phyloP scores from a whole-genome alignment of 2,797 vertebrate species.

The Spinus pinus region DNA sequence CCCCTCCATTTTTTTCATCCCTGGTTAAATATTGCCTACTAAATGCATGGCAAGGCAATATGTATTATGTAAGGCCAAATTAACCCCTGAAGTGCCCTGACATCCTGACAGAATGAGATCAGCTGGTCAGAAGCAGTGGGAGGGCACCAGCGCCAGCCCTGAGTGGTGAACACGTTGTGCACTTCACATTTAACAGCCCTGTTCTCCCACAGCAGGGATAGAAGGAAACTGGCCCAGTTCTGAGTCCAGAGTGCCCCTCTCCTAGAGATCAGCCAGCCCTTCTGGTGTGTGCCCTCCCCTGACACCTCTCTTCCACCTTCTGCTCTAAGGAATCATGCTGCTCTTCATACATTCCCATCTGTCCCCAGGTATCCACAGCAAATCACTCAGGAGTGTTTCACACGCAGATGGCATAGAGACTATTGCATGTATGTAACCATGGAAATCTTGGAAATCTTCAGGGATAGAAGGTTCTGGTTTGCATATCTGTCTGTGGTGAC shows the following conservation, averaged over 20 bases:
- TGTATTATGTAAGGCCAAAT: not conserved
- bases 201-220: not conserved
- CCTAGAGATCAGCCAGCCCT: not conserved
- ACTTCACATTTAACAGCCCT: not conserved
- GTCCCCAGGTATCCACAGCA: not conserved
- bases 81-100: not conserved
- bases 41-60: not conserved
- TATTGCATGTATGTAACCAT: accelerated
- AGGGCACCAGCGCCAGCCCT: not conserved
- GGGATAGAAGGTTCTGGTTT: not conserved
- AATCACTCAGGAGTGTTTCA: not conserved
- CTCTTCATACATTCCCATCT: not conserved
- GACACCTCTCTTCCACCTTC: not conserved
- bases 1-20: not conserved
- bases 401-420: not conserved
- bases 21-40: not conserved
- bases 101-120: not conserved
- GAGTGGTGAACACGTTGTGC: not conserved
- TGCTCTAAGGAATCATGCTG: not conserved
- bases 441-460: not conserved
- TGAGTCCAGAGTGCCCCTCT: not conserved
- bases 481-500: not conserved
- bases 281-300: accelerated
- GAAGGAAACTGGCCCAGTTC: not conserved
- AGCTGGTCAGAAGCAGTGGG: not conserved